Base-by-base conservation (phyloP, 2,113 vertebrate species). In the Mobula hypostoma region DNA sequence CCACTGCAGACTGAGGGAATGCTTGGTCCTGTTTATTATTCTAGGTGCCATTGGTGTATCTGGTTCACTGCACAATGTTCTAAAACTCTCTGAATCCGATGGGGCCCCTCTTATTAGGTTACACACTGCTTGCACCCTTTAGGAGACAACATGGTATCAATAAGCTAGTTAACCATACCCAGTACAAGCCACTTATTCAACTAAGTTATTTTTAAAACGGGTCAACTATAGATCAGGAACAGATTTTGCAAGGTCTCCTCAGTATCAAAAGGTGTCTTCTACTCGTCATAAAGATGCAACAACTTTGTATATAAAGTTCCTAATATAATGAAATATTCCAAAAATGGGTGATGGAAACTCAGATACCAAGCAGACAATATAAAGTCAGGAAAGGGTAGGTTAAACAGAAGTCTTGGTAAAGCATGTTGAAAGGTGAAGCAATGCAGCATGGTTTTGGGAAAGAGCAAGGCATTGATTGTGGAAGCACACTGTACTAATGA, bases 11-110 rank as follows among this genome's bases (percentile, higher is more conserved):
- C 97, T 97, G 11, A 99, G 98, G 61, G 97, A 97, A 96, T 97
- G 99, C 97, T 99, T 99, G 97, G 98, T 99, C 95, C 98, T 97
- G 94, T 98, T 98, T 95, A 97, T 96, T 97, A 99, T 99, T 95
- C 97, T 97, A 92, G 99, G 99, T 94, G 97, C 95, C 95, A 97
- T 97, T 95, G 98, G 98, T 91, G 95, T 91, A 94, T 99, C 98
- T 58, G 98, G 99, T 96, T 99, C 98, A 97, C 98, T 98, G 97
- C 97, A 98, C 9, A 96, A 95, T 56, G 99, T 99, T 94, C 98
- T 98, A 96, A 99, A 99, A 97, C 96, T 98, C 95, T 97, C 97
- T 85, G 97, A 95, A 96, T 98, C 98, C 9, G 98, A 99, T 94
- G 97, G 98, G 94, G 83, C 96, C 94, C 98, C 98, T 87, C 97